Percentiles rank a stretch among this genome's conserved stretches.
Evolutionary conservation across 2,888 invertebrate genomes (phyloP).

Genomic region (Macroteleia sp.): DNA sequence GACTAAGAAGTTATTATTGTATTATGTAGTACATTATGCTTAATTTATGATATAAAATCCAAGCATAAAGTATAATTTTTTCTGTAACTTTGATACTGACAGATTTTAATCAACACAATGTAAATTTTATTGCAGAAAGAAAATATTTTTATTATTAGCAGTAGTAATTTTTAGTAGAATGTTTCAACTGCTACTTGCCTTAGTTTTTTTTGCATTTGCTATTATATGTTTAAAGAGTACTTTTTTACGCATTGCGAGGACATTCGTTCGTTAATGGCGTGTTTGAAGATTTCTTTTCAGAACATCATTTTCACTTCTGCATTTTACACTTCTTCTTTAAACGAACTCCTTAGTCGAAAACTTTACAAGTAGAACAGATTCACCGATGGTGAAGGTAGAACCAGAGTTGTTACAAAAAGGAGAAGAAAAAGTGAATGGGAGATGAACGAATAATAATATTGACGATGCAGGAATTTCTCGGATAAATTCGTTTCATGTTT

Average conservation of each 20-base stretch:
- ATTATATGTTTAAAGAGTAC: constrained; percentile 30
- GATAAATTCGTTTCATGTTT: constrained; percentile 40
- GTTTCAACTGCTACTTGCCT: too few relatives aligned
- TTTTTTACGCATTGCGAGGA: constrained; percentile 45
- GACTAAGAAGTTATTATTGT: too few relatives aligned
- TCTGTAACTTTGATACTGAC: too few relatives aligned
- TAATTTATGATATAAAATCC: too few relatives aligned
- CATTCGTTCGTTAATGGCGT: constrained; percentile 52
- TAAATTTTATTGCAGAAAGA: too few relatives aligned
- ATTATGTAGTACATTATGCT: too few relatives aligned
- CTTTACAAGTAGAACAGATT: constrained; percentile 43
- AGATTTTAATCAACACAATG: too few relatives aligned
- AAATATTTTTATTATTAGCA: too few relatives aligned
- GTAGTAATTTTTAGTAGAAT: too few relatives aligned
- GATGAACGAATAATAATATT: constrained; percentile 37
- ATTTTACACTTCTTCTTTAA: constrained; percentile 55
- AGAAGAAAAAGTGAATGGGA: constrained; percentile 16
- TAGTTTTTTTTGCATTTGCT: constrained; percentile 34
- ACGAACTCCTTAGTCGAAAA: constrained; percentile 46
- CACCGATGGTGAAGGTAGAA: constrained; percentile 13
- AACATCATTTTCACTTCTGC: constrained; percentile 43
- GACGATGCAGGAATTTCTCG: constrained; percentile 24
- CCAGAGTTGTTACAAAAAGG: constrained; percentile 8
- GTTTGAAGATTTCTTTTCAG: constrained; percentile 49
- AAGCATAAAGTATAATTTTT: too few relatives aligned